These are phyloP conservation scores for Epinephelus lanceolatus DNA, from an alignment of 2,113 vertebrate species.

Conservation along the genomic window DNA sequence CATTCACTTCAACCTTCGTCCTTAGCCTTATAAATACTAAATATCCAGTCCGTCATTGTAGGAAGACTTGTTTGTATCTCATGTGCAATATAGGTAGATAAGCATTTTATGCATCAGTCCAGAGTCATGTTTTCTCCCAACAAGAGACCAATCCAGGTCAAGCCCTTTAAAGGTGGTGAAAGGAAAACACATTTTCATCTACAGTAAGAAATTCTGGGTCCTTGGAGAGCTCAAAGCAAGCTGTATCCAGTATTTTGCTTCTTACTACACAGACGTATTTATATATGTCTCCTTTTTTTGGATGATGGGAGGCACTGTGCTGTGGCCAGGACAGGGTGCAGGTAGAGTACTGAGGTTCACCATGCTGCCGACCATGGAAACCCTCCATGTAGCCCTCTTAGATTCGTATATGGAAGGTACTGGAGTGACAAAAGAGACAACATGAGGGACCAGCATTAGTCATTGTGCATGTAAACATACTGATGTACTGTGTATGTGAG, in stretches of 20 bases:
- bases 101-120: slow-evolving; percentile 38
- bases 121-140: neutral
- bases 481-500: neutral
- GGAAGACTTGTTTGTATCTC: slow-evolving; percentile 52
- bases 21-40: slow-evolving; percentile 14
- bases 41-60: slow-evolving; percentile 15
- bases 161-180: slow-evolving; percentile 48
- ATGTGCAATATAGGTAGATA: slow-evolving; percentile 66
- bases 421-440: slow-evolving; percentile 74
- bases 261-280: slow-evolving; percentile 19
- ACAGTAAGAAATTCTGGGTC: slow-evolving; percentile 39
- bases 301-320: slow-evolving; percentile 46
- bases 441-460: neutral
- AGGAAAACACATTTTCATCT: slow-evolving; percentile 35
- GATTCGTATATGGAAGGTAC: slow-evolving; percentile 98
- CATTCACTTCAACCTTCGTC: slow-evolving; percentile 55
- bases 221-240: slow-evolving; percentile 23
- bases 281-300: neutral
- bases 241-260: neutral
- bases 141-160: slow-evolving; percentile 39
- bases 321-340: slow-evolving; percentile 51
- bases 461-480: neutral
- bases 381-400: slow-evolving; percentile 80
- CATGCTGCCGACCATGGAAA: slow-evolving; percentile 12
- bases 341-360: slow-evolving; percentile 39